phyloP scores from a whole-genome alignment of 2,797 vertebrate species.

The Limosa lapponica region DNA sequence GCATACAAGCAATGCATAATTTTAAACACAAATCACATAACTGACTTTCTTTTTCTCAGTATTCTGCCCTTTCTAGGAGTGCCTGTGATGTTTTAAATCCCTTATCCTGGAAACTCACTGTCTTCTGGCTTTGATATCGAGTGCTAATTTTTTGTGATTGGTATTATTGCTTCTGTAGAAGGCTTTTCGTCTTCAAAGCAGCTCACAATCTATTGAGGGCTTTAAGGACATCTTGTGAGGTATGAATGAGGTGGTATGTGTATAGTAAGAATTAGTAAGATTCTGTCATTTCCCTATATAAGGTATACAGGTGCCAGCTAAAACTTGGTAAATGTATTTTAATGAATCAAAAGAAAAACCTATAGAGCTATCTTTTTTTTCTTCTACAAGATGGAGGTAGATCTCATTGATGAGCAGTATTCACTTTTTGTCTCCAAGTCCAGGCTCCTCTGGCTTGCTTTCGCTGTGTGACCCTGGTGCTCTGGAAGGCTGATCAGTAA shows the following conservation, averaged over 20 bases:
- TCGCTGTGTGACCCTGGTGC: rapidly evolving
- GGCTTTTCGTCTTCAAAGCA: background rate
- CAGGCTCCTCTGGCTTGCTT: background rate
- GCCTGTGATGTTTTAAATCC: background rate
- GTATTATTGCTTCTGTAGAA: background rate
- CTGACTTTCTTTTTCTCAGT: background rate
- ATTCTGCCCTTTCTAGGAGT: background rate
- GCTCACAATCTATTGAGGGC: background rate
- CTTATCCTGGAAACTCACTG: background rate
- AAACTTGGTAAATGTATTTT: background rate
- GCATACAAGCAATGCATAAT: background rate
- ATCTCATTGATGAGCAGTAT: background rate
- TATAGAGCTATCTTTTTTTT: background rate
- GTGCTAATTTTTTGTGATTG: background rate
- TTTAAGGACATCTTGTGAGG: background rate
- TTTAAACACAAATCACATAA: background rate
- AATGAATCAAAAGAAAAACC: background rate
- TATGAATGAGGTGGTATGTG: background rate
- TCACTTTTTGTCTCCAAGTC: background rate
- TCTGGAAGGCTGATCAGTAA: background rate
- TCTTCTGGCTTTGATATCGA: background rate
- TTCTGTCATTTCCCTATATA: background rate
- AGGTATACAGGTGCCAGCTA: background rate
- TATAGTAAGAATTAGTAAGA: background rate
- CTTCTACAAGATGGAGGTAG: background rate